Conservation (phyloP, 1,140 invertebrate genomes). For the Temnothorax curvispinosus region DNA sequence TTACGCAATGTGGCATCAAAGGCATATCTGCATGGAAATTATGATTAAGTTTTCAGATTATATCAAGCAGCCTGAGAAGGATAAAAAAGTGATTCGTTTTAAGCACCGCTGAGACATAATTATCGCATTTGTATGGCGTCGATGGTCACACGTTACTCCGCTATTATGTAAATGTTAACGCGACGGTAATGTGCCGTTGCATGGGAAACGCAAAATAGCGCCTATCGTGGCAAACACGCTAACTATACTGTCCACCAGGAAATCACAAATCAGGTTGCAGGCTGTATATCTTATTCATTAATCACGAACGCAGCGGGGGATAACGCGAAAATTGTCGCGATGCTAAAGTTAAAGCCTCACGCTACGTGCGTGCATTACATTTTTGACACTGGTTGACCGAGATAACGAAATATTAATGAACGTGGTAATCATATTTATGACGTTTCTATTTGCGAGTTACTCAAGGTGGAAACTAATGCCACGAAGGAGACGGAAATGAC, state of each 20-base stretch:
- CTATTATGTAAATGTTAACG: conserved; percentile 18
- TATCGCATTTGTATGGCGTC: not conserved
- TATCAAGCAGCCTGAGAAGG: not conserved
- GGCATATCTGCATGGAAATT: not conserved
- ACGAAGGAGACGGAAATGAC: not conserved
- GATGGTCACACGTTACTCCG: conserved; percentile 16
- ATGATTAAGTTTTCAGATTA: not conserved
- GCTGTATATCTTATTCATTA: conserved; percentile 44
- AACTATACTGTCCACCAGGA: conserved; percentile 20
- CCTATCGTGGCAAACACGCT: not conserved
- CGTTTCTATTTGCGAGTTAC: not conserved
- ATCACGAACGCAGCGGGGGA: conserved; percentile 32
- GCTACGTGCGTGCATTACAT: not conserved
- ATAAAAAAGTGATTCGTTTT: not conserved
- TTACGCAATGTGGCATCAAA: not conserved
- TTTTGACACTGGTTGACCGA: conserved; percentile 4
- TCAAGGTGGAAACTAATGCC: not conserved
- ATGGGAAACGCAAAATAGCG: conserved; percentile 14
- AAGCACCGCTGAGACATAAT: not conserved
- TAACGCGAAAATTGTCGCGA: conserved; percentile 13
- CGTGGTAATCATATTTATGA: not conserved
- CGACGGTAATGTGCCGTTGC: not conserved
- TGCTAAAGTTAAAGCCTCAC: not conserved
- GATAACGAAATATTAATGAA: conserved; percentile 51
- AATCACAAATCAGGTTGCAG: conserved; percentile 37